Evolutionary conservation across 2,113 vertebrate genomes (phyloP), one percentile per base, ranked within the genome.

Genomic region (Rhinolophus ferrumequinum): DNA sequence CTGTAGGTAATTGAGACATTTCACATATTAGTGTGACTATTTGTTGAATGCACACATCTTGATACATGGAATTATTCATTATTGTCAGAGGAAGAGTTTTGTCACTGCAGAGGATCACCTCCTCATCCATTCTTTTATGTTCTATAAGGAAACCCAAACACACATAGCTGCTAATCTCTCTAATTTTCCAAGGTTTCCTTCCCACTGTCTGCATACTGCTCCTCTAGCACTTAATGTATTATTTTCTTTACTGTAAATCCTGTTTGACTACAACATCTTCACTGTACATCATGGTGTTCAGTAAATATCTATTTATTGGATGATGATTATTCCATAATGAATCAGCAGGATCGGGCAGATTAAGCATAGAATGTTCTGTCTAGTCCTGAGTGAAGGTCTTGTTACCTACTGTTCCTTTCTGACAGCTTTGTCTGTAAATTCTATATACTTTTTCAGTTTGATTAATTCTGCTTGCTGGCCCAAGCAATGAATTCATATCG

Each of bases 251-350:
- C 16, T 84, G 12, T 95, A 91, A 38, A 38, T 92, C 4, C 12
- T 89, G 2, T 62, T 95, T 96, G 44, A 33, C 21, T 88, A 14
- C 7, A 90, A 12, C 10, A 69, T 60, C 50, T 79, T 77, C 30
- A 41, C 8, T 38, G 7, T 0, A 50, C 16, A 79, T 18, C 35
- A 60, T 16, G 13, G 7, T 38, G 12, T 66, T 91, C 22, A 30
- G 13, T 52, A 93, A 90, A 89, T 72, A 75, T 67, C 70, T 97
- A 35, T 52, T 92, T 52, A 30, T 88, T 52, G n/a, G 92, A 67
- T 44, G 26, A n/a, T 94, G 28, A 75, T 58, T 90, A 67, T 81
- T 87, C 44, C 14, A 35, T 82, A 85, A 79, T 6, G 24, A 33
- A 64, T 80, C 22, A 75, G 16, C 84, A 50, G 64, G 21, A 92